Percentiles rank a stretch among this genome's conserved stretches.
phyloP scores from a whole-genome alignment of 2,888 invertebrate genomes.

The Ophion obscuratus region DNA sequence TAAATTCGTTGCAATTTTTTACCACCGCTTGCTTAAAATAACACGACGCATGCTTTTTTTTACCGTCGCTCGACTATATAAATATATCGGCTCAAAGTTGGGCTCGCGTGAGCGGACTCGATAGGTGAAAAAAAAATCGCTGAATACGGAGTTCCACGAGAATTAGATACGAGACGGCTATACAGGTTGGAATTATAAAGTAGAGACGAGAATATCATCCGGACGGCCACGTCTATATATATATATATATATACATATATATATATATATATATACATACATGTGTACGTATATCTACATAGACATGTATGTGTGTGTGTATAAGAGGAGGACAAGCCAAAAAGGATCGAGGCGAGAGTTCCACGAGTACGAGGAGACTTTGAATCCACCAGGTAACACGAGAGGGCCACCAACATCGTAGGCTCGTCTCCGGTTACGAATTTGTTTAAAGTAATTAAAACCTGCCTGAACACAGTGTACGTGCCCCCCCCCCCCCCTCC shows the following conservation, averaged over 20 bases:
- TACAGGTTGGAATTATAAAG: background rate
- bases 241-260: background rate
- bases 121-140: no score
- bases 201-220: constrained; percentile 6
- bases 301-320: no score
- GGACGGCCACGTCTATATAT: background rate
- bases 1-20: no score
- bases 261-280: no score
- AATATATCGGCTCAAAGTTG: no score
- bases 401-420: constrained; percentile 77
- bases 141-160: no score
- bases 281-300: no score
- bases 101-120: no score
- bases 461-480: constrained; percentile 56
- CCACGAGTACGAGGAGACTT: constrained; percentile 58
- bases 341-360: constrained; percentile 18
- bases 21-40: no score
- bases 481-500: constrained; percentile 48
- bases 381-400: constrained; percentile 73
- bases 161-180: no score
- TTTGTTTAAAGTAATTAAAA: constrained; percentile 78
- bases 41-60: no score
- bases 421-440: constrained; percentile 75
- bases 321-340: background rate
- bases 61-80: no score